Percentiles rank a stretch among this genome's conserved stretches.
phyloP scores from a whole-genome alignment of 2,797 vertebrate species.

The Mormyrus proboscirostris region DNA sequence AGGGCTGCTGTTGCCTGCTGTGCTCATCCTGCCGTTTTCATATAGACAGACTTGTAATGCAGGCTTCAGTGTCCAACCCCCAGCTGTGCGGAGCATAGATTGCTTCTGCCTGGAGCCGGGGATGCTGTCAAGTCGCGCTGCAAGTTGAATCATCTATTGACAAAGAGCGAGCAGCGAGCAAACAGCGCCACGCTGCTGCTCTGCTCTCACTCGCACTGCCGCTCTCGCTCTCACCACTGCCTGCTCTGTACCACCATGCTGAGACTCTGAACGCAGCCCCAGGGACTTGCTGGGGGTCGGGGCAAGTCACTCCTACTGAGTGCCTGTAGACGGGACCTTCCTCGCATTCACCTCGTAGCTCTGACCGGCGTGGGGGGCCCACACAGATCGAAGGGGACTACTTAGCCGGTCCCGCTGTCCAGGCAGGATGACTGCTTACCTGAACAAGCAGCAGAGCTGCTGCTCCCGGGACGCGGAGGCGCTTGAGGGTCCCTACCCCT shows the following conservation, averaged over 20 bases:
- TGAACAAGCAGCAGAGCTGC: slow-evolving; percentile 68
- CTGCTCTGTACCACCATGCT: slow-evolving; percentile 46
- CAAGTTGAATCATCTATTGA: slow-evolving; percentile 78
- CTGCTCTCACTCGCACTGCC: slow-evolving; percentile 26
- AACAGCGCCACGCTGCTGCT: slow-evolving; percentile 53
- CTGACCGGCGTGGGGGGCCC: background rate
- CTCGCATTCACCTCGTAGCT: background rate
- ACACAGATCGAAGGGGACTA: slow-evolving; percentile 12
- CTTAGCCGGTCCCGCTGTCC: slow-evolving; percentile 20
- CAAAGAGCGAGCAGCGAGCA: slow-evolving; percentile 64
- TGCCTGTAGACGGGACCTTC: background rate
- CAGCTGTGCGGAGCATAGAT: slow-evolving; percentile 71
- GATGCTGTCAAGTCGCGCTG: slow-evolving; percentile 74
- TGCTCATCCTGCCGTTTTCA: slow-evolving; percentile 31
- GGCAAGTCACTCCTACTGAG: background rate
- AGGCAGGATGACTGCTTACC: slow-evolving; percentile 66
- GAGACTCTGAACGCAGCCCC: slow-evolving; percentile 55
- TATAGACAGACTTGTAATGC: slow-evolving; percentile 52
- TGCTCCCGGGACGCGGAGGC: slow-evolving; percentile 43
- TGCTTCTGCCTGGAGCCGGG: slow-evolving; percentile 76
- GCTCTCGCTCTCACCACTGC: slow-evolving; percentile 32
- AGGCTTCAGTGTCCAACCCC: slow-evolving; percentile 52
- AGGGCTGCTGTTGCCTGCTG: background rate
- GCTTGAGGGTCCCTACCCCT: slow-evolving; percentile 56
- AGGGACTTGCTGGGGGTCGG: slow-evolving; percentile 38